These are phyloP conservation scores for Tenualosa thibaudeaui DNA, from an alignment of 2,797 vertebrate species.

Conservation along the genomic window DNA sequence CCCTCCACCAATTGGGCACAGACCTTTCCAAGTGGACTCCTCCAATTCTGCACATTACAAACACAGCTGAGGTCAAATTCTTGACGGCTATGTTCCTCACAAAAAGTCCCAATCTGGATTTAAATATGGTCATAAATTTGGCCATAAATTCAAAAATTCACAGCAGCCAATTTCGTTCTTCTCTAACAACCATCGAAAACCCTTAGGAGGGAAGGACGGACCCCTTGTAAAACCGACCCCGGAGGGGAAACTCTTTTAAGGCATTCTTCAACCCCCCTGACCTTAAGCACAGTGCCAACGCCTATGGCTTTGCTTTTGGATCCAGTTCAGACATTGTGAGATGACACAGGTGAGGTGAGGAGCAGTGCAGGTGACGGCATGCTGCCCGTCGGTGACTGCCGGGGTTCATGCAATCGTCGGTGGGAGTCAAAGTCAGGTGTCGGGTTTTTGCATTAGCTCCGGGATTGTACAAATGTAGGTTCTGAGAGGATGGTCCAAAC, in stretches of 20 bases:
- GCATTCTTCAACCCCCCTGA: slow-evolving; percentile 64
- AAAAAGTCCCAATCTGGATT: not conserved
- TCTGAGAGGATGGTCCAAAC: slow-evolving; percentile 26
- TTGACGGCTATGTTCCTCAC: not conserved
- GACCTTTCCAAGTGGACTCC: not conserved
- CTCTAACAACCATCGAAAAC: slow-evolving; percentile 27
- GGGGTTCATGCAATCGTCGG: slow-evolving; percentile 45
- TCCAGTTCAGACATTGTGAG: slow-evolving; percentile 59
- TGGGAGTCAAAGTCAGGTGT: slow-evolving; percentile 16
- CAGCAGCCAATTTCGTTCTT: not conserved
- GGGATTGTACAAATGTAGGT: slow-evolving; percentile 30
- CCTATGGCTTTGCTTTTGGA: slow-evolving; percentile 66
- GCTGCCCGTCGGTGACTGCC: slow-evolving; percentile 39
- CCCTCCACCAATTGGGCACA: not conserved
- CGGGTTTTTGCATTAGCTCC: slow-evolving; percentile 36
- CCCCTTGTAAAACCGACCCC: slow-evolving; percentile 55
- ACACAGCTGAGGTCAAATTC: not conserved
- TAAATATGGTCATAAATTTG: no score
- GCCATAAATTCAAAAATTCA: not conserved
- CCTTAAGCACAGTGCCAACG: slow-evolving; percentile 53
- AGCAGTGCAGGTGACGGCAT: slow-evolving; percentile 64
- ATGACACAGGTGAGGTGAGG: slow-evolving; percentile 50
- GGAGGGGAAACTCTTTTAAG: slow-evolving; percentile 68
- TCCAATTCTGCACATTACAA: not conserved
- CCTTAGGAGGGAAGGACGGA: slow-evolving; percentile 52